These are phyloP conservation scores for Ispidina picta DNA, from an alignment of 2,797 vertebrate species.

Conservation along the genomic window DNA sequence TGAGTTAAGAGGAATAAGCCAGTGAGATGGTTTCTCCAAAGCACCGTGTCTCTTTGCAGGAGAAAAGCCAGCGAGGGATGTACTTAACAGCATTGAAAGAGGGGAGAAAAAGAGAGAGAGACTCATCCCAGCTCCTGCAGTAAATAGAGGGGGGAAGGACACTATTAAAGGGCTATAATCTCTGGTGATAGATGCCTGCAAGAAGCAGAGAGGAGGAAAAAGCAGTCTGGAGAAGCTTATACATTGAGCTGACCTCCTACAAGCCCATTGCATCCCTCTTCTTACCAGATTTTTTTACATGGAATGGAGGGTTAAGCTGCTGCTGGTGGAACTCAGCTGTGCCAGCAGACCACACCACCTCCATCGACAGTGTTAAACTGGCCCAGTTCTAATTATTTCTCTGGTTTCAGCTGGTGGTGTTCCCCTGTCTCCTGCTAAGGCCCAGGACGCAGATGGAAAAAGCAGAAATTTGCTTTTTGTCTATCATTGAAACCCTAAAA, in stretches of 20 bases:
- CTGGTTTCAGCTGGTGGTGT: accelerated
- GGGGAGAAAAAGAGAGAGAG: neutral
- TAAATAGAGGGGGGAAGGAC: neutral
- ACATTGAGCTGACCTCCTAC: neutral
- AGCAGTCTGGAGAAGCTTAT: neutral
- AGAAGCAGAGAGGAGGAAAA: neutral
- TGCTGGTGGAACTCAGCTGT: neutral
- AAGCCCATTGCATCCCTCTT: neutral
- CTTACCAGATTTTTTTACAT: neutral
- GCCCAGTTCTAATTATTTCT: no score
- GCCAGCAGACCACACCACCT: neutral
- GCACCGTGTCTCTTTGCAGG: neutral
- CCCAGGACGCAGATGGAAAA: accelerated
- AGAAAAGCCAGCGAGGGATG: neutral
- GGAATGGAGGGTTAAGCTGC: neutral
- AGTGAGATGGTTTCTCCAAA: conserved; percentile 10
- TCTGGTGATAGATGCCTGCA: neutral
- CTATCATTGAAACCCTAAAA: neutral
- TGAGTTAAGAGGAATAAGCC: conserved; percentile 27
- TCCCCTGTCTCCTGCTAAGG: neutral
- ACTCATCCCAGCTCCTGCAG: neutral
- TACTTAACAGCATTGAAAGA: conserved; percentile 3
- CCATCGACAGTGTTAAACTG: neutral
- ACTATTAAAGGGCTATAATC: neutral
- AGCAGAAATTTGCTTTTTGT: neutral